Evolutionary conservation across 1,140 invertebrate genomes (phyloP).

Genomic region (Bicyclus anynana): DNA sequence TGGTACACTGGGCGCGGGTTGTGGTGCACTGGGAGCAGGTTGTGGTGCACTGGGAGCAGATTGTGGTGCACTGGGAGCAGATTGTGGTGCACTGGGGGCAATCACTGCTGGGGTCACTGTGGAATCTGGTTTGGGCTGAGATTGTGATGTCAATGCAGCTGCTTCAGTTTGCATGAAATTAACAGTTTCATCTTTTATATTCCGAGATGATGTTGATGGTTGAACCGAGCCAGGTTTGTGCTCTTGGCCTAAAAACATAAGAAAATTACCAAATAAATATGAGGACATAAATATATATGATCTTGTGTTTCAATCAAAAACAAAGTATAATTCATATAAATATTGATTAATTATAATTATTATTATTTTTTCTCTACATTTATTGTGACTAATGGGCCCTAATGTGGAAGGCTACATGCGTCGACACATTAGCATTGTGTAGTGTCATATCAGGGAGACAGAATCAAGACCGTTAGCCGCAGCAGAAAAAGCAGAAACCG

Average conservation of each 20-base stretch:
- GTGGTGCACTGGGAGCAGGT: not conserved
- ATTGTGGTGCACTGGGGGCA: not conserved
- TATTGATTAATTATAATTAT: no score
- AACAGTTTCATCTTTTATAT: constrained; percentile 40
- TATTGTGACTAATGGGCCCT: no score
- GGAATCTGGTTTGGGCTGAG: constrained; percentile 3
- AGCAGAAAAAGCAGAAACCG: no score
- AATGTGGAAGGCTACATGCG: no score
- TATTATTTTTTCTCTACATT: no score
- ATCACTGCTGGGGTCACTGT: constrained; percentile 1
- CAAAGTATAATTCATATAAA: no score
- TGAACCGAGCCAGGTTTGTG: constrained; percentile 22
- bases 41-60: not conserved
- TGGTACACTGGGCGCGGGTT: not conserved
- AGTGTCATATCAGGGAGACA: no score
- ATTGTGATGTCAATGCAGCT: constrained; percentile 5
- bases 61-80: not conserved
- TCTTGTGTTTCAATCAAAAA: no score
- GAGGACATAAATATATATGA: not conserved
- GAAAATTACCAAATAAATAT: not conserved
- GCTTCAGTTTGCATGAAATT: constrained; percentile 45
- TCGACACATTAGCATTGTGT: no score
- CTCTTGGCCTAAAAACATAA: constrained; percentile 11
- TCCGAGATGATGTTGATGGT: constrained; percentile 51
- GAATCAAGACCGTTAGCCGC: no score